A percentile compares a stretch with the other conserved stretches of the same genome.
phyloP scores from a whole-genome alignment of 1,140 invertebrate genomes.

The Trialeurodes vaporariorum region DNA sequence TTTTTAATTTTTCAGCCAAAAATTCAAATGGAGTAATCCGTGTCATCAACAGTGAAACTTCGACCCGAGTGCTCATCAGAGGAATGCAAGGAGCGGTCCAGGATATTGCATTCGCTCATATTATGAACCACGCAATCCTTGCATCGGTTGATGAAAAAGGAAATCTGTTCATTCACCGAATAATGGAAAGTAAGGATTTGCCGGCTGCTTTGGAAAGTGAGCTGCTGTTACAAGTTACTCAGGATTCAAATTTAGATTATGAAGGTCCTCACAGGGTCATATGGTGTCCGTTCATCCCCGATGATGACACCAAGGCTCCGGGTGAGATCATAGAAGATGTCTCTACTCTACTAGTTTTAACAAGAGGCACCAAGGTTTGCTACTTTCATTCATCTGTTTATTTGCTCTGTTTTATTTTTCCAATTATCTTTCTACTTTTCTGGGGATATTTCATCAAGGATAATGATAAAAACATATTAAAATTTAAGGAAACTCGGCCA shows the following conservation, averaged over 20 bases:
- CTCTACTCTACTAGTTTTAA: slow-evolving; percentile 66
- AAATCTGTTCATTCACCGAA: slow-evolving; percentile 67
- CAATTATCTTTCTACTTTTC: too few relatives aligned
- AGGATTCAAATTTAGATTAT: slow-evolving; percentile 1
- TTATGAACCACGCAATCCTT: slow-evolving; percentile 58
- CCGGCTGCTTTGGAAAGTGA: slow-evolving; percentile 40
- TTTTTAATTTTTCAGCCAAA: slow-evolving; percentile 39
- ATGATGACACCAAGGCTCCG: slow-evolving; percentile 32
- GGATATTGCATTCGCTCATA: slow-evolving; percentile 81
- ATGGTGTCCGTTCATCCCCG: slow-evolving; percentile 86
- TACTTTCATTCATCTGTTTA: too few relatives aligned
- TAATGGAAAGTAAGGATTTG: slow-evolving; percentile 45
- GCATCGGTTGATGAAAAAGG: slow-evolving; percentile 77
- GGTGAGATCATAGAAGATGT: slow-evolving; percentile 43
- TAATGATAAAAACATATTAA: too few relatives aligned
- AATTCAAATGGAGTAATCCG: slow-evolving; percentile 65
- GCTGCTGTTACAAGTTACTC: slow-evolving; percentile 38
- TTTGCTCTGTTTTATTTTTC: too few relatives aligned
- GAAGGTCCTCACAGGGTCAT: slow-evolving; percentile 46
- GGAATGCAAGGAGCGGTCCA: slow-evolving; percentile 72
- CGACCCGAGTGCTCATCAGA: slow-evolving; percentile 68
- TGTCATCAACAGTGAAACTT: slow-evolving; percentile 60
- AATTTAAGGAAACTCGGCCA: too few relatives aligned
- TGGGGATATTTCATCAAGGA: too few relatives aligned
- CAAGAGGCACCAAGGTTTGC: slow-evolving; percentile 56